These are phyloP conservation scores for Anastatus disparis DNA, from an alignment of 1,140 invertebrate species.

Conservation along the genomic window DNA sequence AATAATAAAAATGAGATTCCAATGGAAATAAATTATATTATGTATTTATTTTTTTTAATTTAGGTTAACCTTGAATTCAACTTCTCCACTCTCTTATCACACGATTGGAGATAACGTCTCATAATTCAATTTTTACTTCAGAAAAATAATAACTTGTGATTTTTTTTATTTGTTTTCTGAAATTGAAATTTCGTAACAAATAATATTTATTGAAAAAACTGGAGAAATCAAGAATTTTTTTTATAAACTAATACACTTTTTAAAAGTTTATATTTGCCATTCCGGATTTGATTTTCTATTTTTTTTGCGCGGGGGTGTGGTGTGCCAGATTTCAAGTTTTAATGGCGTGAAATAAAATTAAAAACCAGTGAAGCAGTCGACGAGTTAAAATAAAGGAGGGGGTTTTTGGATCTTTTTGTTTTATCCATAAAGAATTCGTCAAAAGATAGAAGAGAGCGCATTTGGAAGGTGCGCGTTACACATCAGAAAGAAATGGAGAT, in stretches of 20 bases:
- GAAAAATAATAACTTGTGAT: too few relatives aligned
- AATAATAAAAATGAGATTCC: too few relatives aligned
- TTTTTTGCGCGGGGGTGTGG: background rate
- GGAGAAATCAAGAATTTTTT: too few relatives aligned
- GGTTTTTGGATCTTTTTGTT: conserved; percentile 20
- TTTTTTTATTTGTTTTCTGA: too few relatives aligned
- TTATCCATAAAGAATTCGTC: conserved; percentile 9
- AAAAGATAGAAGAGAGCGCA: too few relatives aligned
- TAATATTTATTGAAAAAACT: too few relatives aligned
- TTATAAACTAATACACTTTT: too few relatives aligned
- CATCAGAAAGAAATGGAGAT: conserved; percentile 39
- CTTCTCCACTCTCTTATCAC: background rate
- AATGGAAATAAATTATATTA: too few relatives aligned
- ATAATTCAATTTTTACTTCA: too few relatives aligned
- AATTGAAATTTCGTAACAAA: too few relatives aligned
- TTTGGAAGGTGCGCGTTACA: background rate
- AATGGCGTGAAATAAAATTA: conserved; percentile 37
- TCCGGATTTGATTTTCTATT: conserved; percentile 3
- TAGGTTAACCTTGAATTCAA: conserved; percentile 24
- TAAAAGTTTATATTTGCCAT: too few relatives aligned
- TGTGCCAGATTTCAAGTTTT: conserved; percentile 8
- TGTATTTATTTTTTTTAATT: background rate
- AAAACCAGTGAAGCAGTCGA: conserved; percentile 31
- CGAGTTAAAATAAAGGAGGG: background rate
- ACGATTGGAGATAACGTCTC: background rate